phyloP scores from a whole-genome alignment of 2,113 vertebrate genomes.

The Dipodomys stephensi region DNA sequence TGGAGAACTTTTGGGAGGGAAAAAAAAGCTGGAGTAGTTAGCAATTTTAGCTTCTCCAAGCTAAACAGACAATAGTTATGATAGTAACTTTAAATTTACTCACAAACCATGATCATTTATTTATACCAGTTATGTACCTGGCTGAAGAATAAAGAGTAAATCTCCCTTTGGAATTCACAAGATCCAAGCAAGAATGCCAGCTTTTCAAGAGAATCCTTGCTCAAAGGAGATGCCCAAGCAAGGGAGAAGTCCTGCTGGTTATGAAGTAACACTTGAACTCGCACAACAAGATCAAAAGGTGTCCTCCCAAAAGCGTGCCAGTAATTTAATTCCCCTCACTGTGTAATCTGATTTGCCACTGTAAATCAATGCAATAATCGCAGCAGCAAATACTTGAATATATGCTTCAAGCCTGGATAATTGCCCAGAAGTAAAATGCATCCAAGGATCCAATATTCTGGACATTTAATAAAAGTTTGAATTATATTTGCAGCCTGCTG shows the following conservation, averaged over 20 bases:
- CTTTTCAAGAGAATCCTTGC: not conserved
- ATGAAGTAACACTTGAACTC: constrained; percentile 35
- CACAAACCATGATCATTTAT: constrained; percentile 36
- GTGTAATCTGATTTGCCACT: constrained; percentile 66
- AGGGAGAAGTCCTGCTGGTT: not conserved
- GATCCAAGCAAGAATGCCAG: not conserved
- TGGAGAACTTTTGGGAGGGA: not conserved
- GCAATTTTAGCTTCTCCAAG: constrained; percentile 55
- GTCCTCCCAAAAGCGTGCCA: constrained; percentile 39
- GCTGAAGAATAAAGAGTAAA: constrained; percentile 33
- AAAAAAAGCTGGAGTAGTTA: not conserved
- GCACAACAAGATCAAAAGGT: constrained; percentile 59
- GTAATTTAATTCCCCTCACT: constrained; percentile 62
- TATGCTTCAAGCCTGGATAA: constrained; percentile 70
- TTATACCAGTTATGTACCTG: not conserved
- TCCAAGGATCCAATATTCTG: constrained; percentile 75
- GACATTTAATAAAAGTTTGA: constrained; percentile 82
- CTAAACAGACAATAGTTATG: constrained; percentile 15
- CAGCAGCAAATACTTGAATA: constrained; percentile 67
- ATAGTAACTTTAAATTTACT: constrained; percentile 34
- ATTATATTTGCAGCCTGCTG: constrained; percentile 73
- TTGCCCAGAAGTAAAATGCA: constrained; percentile 77
- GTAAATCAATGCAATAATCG: constrained; percentile 62
- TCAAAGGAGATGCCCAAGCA: constrained; percentile 15
- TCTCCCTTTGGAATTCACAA: constrained; percentile 28